Evolutionary conservation across 2,888 invertebrate species (phyloP), one percentile per base, ranked within the genome.

Genomic region (Punctoribates punctum): DNA sequence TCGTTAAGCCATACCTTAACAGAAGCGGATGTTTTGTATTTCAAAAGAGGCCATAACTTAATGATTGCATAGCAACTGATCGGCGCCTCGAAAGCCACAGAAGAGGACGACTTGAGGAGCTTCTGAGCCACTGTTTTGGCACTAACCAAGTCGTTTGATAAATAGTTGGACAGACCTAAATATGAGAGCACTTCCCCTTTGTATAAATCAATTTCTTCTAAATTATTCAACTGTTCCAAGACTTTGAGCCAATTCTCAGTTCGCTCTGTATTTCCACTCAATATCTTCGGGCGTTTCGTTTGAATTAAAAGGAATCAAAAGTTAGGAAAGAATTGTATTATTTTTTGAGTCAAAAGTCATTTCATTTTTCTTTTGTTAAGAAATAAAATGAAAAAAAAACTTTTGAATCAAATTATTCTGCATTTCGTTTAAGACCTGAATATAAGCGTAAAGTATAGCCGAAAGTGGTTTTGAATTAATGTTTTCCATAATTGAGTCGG

Each of bases 61-160:
- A 23, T 62, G 62, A 62, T 62, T 27, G 62, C 62, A 62, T 62
- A 62, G 62, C 62, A 27, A 62, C 62, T 62, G 62, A 62, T 62
- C 29, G 62, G 62, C 6, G 62, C 17, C 20, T 62, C 34, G 34
- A 34, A 34, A 5, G 51, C 51, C 51, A 51, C n/a, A 51, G n/a
- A 20, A 42, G 13, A 42, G 8, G 5, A 6, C 13, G n/a, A 25
- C 29, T 29, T 62, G 9, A 27, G 25, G 15, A 62, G 62, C 29
- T 62, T 25, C 27, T 62, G 13, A 27, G n/a, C 62, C 15, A 62
- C 4, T 13, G 4, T 62, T 29, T 62, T 62, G 29, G 62, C 62
- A 27, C 17, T 27, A 8, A 6, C 2, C 11, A 62, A 27, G 62
- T 62, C 62, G 17, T 62, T 29, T 62, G 62, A 62, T 15, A 62